A percentile compares a stretch with the other conserved stretches of the same genome.
phyloP scores from a whole-genome alignment of 2,113 vertebrate species.

The Xyliphius kryptos region DNA sequence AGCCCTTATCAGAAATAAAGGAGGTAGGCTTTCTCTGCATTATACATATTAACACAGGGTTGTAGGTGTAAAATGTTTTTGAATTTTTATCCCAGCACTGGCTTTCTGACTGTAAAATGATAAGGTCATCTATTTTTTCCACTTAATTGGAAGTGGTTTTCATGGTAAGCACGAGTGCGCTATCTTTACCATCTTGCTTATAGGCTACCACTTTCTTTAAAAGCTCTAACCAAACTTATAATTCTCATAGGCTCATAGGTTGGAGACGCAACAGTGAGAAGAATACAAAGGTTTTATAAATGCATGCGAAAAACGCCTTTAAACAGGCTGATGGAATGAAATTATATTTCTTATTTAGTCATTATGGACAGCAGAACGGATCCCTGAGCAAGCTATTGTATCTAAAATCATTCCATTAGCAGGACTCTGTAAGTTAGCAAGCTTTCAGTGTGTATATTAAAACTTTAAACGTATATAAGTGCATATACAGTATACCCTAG shows the following conservation, averaged over 20 bases:
- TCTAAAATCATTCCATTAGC: too few relatives aligned
- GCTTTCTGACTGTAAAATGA: constrained; percentile 16
- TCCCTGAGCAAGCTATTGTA: too few relatives aligned
- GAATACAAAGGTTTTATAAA: constrained; percentile 47
- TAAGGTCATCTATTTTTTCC: constrained; percentile 12
- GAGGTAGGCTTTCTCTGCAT: too few relatives aligned
- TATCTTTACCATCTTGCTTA: constrained; percentile 44
- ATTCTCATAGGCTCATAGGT: constrained; percentile 25
- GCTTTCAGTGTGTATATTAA: too few relatives aligned
- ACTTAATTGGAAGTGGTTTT: constrained; percentile 32
- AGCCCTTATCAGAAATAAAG: too few relatives aligned
- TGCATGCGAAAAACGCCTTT: too few relatives aligned
- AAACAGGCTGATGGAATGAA: too few relatives aligned
- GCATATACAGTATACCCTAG: background rate
- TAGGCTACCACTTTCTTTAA: constrained; percentile 52
- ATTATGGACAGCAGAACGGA: too few relatives aligned
- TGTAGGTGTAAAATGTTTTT: background rate
- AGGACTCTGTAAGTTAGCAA: too few relatives aligned
- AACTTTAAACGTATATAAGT: constrained; percentile 13
- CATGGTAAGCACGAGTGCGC: constrained; percentile 37
- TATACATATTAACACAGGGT: constrained; percentile 10
- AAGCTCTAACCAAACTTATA: constrained; percentile 37
- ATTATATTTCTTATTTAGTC: too few relatives aligned
- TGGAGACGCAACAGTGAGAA: constrained; percentile 49
- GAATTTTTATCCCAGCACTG: background rate